These are phyloP conservation scores for Elymnias hypermnestra DNA, from an alignment of 1,140 invertebrate species.

Conservation along the genomic window DNA sequence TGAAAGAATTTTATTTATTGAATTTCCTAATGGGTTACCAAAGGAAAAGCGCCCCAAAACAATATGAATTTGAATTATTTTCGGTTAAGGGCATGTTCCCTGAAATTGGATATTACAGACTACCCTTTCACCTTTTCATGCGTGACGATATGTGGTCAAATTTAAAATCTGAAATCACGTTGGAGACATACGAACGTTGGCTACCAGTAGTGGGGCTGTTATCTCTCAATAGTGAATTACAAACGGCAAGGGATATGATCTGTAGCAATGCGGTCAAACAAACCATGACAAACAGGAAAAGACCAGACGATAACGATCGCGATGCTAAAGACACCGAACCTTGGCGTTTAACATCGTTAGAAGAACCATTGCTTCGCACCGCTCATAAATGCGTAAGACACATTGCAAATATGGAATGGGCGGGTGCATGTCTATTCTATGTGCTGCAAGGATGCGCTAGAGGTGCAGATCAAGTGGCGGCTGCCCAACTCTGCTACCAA, in stretches of 20 bases:
- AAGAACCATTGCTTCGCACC: conserved; percentile 59
- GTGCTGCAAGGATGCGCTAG: conserved; percentile 67
- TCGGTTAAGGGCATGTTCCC: conserved; percentile 71
- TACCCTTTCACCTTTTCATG: conserved; percentile 71
- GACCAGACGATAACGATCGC: conserved; percentile 32
- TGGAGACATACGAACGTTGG: conserved; percentile 71
- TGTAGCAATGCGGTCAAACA: conserved; percentile 73
- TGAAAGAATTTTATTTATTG: conserved; percentile 65
- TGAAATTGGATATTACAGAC: conserved; percentile 65
- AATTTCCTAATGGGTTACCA: conserved; percentile 67
- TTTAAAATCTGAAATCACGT: conserved; percentile 70
- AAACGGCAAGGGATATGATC: conserved; percentile 70
- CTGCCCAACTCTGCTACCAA: conserved; percentile 77
- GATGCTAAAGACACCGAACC: conserved; percentile 47
- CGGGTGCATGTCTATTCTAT: conserved; percentile 71
- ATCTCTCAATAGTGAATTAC: conserved; percentile 54
- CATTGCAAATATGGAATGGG: conserved; percentile 74
- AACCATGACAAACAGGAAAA: conserved; percentile 67
- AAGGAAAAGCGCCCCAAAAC: conserved; percentile 61
- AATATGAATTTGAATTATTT: conserved; percentile 72
- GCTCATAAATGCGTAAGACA: conserved; percentile 68
- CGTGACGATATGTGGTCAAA: conserved; percentile 71
- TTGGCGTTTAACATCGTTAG: conserved; percentile 53
- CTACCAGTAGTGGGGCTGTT: conserved; percentile 60
- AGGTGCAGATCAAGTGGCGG: conserved; percentile 78